These are phyloP conservation scores for Synanthedon myopaeformis DNA, from an alignment of 2,888 invertebrate genomes.

Conservation along the genomic window DNA sequence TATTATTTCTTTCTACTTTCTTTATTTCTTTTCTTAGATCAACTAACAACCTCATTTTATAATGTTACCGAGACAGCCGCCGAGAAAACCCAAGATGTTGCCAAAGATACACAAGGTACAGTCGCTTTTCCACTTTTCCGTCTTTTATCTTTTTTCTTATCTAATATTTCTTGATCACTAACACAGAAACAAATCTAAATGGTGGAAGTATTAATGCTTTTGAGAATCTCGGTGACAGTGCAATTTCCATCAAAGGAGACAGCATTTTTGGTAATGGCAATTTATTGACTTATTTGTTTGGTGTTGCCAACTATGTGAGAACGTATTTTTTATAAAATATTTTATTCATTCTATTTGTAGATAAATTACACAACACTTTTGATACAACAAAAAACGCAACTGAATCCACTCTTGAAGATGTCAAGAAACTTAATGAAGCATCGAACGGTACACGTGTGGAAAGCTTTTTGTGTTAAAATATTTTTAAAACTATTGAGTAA, in stretches of 20 bases:
- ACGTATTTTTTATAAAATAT: conserved; percentile 3
- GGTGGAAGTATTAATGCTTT: no score
- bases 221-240: no score
- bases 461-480: no score
- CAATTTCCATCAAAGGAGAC: no score
- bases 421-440: conserved; percentile 17
- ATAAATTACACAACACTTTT: conserved; percentile 18
- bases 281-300: no score
- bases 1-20: conserved; percentile 9
- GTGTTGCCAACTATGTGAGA: neutral
- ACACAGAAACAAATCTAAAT: neutral
- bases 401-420: conserved; percentile 11
- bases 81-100: conserved; percentile 16
- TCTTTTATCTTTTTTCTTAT: conserved; percentile 1
- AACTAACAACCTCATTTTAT: conserved; percentile 27
- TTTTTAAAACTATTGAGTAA: no score
- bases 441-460: conserved; percentile 20
- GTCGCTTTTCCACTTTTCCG: neutral
- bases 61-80: conserved; percentile 14
- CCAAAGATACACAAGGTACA: conserved; percentile 23
- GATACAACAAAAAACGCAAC: conserved; percentile 16
- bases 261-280: no score
- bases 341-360: conserved; percentile 18
- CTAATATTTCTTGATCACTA: conserved; percentile 6
- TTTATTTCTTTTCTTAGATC: conserved; percentile 22